phyloP scores from a whole-genome alignment of 2,797 vertebrate species.

The Gymnopithys bicolor region DNA sequence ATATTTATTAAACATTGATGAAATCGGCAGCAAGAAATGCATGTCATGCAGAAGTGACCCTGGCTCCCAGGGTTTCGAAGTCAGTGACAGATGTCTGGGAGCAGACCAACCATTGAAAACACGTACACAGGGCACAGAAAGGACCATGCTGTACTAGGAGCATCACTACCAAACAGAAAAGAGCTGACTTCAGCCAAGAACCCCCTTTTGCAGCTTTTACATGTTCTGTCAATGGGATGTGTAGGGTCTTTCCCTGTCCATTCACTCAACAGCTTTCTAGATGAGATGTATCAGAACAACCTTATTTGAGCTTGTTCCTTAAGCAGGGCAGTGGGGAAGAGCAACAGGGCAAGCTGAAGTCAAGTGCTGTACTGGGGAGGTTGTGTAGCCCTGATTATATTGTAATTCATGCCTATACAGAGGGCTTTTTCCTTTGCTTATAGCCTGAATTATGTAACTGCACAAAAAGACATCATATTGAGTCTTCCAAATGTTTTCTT shows the following conservation, averaged over 20 bases:
- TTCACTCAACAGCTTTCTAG: background rate
- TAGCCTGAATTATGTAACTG: background rate
- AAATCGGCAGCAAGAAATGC: conserved; percentile 50
- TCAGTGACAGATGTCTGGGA: conserved; percentile 54
- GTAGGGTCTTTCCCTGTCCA: background rate
- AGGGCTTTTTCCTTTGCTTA: background rate
- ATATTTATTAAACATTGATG: conserved; percentile 73
- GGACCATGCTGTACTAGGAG: background rate
- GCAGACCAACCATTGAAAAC: conserved; percentile 23
- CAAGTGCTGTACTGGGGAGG: background rate
- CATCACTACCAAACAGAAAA: background rate
- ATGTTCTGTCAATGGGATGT: background rate
- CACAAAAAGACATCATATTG: background rate
- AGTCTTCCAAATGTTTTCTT: background rate
- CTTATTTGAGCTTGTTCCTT: background rate
- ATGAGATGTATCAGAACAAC: background rate
- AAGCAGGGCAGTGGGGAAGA: background rate
- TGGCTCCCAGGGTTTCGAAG: conserved; percentile 44
- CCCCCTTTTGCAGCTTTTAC: background rate
- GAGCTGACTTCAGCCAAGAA: background rate
- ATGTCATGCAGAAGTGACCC: conserved; percentile 55
- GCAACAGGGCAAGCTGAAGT: background rate
- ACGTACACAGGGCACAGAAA: background rate
- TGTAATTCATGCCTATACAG: background rate
- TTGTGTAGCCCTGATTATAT: background rate